A percentile compares a stretch with the other conserved stretches of the same genome.
phyloP scores from a whole-genome alignment of 1,140 invertebrate genomes.

The Listronotus bonariensis region DNA sequence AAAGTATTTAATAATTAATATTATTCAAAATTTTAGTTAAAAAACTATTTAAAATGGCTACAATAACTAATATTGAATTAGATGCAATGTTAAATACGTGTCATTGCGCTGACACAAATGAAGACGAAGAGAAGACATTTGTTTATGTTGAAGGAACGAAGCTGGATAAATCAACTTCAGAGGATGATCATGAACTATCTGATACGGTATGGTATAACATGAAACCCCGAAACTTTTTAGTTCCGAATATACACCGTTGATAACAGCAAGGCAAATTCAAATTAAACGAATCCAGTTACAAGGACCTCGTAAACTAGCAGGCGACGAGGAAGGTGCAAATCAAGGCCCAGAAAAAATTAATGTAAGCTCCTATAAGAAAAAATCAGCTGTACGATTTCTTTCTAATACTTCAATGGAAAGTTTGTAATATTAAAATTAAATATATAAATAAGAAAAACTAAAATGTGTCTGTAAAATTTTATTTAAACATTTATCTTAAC shows the following conservation, averaged over 20 bases:
- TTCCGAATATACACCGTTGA: slow-evolving; percentile 6
- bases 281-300: slow-evolving; percentile 30
- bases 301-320: slow-evolving; percentile 27
- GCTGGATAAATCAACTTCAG: slow-evolving; percentile 9
- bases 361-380: slow-evolving; percentile 27
- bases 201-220: slow-evolving; percentile 30
- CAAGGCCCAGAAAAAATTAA: slow-evolving; percentile 7
- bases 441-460: background rate
- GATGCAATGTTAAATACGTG: slow-evolving; percentile 11
- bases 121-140: slow-evolving; percentile 27
- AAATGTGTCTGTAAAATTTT: too few relatives aligned
- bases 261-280: slow-evolving; percentile 32
- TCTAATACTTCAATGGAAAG: slow-evolving; percentile 24
- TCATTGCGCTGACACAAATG: slow-evolving; percentile 16
- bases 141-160: slow-evolving; percentile 25
- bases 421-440: background rate
- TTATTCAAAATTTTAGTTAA: too few relatives aligned
- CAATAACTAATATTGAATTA: background rate
- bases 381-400: slow-evolving; percentile 15
- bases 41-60: too few relatives aligned
- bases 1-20: too few relatives aligned
- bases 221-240: slow-evolving; percentile 27
- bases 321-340: slow-evolving; percentile 12
- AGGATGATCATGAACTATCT: slow-evolving; percentile 13
- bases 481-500: too few relatives aligned